These are phyloP conservation scores for Aegypius monachus DNA, from an alignment of 2,113 vertebrate species.

Conservation along the genomic window DNA sequence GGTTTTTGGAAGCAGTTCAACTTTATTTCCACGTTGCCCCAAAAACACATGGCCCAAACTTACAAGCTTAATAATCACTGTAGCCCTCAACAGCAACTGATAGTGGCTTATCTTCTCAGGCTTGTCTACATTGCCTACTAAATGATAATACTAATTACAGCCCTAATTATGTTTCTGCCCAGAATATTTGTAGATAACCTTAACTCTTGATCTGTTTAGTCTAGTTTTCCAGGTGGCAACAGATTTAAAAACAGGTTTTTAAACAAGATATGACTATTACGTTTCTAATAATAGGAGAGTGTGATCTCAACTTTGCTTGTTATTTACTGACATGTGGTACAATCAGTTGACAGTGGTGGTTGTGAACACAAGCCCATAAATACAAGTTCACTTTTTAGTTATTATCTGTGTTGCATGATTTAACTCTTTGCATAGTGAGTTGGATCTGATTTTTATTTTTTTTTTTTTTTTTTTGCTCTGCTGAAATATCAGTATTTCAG, in stretches of 20 bases:
- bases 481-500: background rate
- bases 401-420: background rate
- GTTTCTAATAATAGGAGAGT: slow-evolving; percentile 69
- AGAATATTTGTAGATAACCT: slow-evolving; percentile 71
- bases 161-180: slow-evolving; percentile 65
- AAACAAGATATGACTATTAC: slow-evolving; percentile 69
- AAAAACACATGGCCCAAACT: slow-evolving; percentile 46
- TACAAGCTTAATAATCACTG: slow-evolving; percentile 50
- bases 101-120: slow-evolving; percentile 62
- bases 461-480: background rate
- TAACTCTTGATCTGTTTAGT: slow-evolving; percentile 75
- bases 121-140: slow-evolving; percentile 42
- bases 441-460: background rate
- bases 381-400: slow-evolving; percentile 53
- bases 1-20: slow-evolving; percentile 36
- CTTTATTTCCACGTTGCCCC: slow-evolving; percentile 19
- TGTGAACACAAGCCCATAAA: slow-evolving; percentile 47
- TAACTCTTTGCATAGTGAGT: slow-evolving; percentile 24
- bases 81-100: slow-evolving; percentile 53
- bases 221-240: slow-evolving; percentile 77
- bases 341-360: slow-evolving; percentile 40
- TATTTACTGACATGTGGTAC: slow-evolving; percentile 47
- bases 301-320: slow-evolving; percentile 59
- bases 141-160: slow-evolving; percentile 70
- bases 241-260: slow-evolving; percentile 75